Evolutionary conservation across 1,140 invertebrate genomes (phyloP), one percentile per base, ranked within the genome.

Genomic region (Pachypeltis micranthus): DNA sequence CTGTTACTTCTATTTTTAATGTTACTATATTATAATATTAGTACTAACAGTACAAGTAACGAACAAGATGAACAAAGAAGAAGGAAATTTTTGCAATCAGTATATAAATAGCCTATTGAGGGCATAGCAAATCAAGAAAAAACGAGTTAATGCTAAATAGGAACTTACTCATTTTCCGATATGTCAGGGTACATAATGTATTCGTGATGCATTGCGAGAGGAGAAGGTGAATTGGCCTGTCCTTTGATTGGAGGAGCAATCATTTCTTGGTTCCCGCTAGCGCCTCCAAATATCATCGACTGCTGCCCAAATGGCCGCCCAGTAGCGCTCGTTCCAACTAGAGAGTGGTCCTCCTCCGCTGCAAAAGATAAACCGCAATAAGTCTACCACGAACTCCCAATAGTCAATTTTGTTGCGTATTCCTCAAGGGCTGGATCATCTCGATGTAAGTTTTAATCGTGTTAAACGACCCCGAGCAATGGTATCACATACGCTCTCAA

Each of bases 91-190:
- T 39, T 10, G 7, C 16, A 10, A 16, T 7, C 31, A 39, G 7
- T 7, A 39, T 10, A 39, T 10, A 16, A 39, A 16, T 39, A 16
- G 31, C 16, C 31, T 10, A 39, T 10, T 39, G 16, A 10, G 31
- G 31, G 7, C 31, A n/a, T n/a, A 16, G 16, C 31, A 39, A 10
- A 16, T 39, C 31, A 16, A 16, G 31, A 16, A 39, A 39, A 16
- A 39, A 7, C 16, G 31, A 16, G 7, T 7, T 10, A 39, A 39
- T 39, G 7, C 7, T 10, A 2, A 31, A 44, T 44, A 2, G 14
- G 59, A 51, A 77, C 78, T 78, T 62, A 80, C 78, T 80, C 78
- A 66, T 77, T 78, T 68, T 79, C 77, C 0, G 76, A 74, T 44
- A 79, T 78, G 7, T 76, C 66, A 7, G 63, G 65, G 63, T 63